Evolutionary conservation across 2,888 invertebrate species (phyloP), one percentile per base, ranked within the genome.

Genomic region (Busseola fusca): DNA sequence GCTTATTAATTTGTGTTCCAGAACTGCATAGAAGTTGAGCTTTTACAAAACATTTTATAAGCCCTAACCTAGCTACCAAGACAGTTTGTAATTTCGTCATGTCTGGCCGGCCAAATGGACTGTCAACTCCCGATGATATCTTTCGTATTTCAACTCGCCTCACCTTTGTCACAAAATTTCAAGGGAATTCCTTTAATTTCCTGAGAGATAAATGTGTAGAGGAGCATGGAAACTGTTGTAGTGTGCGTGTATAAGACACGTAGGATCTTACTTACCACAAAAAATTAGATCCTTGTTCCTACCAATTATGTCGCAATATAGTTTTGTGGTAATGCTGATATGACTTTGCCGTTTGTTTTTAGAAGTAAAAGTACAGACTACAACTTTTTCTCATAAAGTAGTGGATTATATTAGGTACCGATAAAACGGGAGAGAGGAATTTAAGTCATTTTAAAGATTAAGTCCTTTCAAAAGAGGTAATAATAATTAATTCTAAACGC

Each of bases 151-250:
- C 58, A 34, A 34, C 7, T 59, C 54, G 67, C 50, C 37, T 37
- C 7, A 66, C 45, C 54, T 72, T 64, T 64, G 63, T 72, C 42
- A 59, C 59, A 30, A 37, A 57, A 73, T 52, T 66, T 62, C 76
- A 21, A 52, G 37, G 57, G 52, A 78, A 52, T 50, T 25, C 63
- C 48, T 56, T 72, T 37, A 18, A 72, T 66, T 75, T 45, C 14
- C 27, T 40, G n/a, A 5, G 21, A 68, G 27, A 74, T 68, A 58
- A 40, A 68, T 58, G 45, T 74, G 14, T 9, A 18, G 14, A 34
- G 27, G 14, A 18, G 14, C 34, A 48, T 37, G 45, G 5, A 16
- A 16, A 42, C 3, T 69, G 42, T 16, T 54, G 21, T 69, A 18
- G 5, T 45, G 7, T 37, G 27, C 21, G 21, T 45, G 12, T 30